phyloP scores from a whole-genome alignment of 2,797 vertebrate genomes.

The Gambusia yucatana region DNA sequence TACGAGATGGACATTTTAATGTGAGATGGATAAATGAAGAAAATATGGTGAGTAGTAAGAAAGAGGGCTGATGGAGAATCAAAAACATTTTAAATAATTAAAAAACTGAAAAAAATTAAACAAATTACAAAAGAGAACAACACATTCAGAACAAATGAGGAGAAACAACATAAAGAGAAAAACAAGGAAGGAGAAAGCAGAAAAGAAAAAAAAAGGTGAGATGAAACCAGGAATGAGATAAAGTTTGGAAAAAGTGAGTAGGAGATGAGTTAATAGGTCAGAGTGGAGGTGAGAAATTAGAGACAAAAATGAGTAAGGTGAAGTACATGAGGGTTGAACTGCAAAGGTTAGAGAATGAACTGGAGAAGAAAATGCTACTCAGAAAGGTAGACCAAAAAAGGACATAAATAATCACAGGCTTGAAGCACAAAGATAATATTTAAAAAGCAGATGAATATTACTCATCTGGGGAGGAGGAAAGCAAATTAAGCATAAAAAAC shows the following conservation, averaged over 20 bases:
- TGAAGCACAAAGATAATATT: not conserved
- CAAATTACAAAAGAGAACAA: not conserved
- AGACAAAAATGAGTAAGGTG: not conserved
- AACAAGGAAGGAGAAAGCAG: not conserved
- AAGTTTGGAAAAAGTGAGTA: not conserved
- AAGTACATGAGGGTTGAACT: not conserved
- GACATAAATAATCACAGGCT: not conserved
- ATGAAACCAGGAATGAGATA: not conserved
- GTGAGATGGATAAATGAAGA: not conserved
- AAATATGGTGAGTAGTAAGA: not conserved
- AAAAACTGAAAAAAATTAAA: not conserved
- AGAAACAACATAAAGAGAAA: not conserved
- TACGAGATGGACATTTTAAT: not conserved
- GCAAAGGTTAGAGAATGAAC: not conserved
- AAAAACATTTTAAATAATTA: not conserved
- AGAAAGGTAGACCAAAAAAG: not conserved
- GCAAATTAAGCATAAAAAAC: constrained; percentile 3
- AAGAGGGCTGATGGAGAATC: not conserved
- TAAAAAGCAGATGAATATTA: not conserved
- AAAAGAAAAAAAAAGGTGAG: not conserved
- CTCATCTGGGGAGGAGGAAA: not conserved
- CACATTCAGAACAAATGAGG: no score
- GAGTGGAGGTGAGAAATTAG: not conserved
- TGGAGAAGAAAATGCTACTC: not conserved
- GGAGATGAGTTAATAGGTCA: not conserved